Evolutionary conservation across 2,888 invertebrate genomes (phyloP).

Genomic region (Gibbula magus): DNA sequence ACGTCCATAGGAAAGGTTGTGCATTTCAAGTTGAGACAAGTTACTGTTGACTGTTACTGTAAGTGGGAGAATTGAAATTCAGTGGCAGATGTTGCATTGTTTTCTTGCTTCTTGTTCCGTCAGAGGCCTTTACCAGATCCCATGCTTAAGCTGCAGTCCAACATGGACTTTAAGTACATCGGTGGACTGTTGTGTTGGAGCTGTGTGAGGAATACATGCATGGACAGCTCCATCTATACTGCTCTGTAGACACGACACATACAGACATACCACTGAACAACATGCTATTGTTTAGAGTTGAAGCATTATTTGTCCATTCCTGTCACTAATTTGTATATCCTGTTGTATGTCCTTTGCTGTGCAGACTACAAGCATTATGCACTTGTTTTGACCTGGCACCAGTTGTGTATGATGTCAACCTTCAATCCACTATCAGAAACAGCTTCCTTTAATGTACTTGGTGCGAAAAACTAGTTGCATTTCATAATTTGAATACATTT

Average conservation of each 20-base stretch:
- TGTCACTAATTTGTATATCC: background rate
- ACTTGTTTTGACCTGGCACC: background rate
- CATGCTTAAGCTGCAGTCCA: background rate
- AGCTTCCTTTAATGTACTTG: background rate
- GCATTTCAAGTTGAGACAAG: constrained; percentile 5
- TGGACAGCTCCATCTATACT: background rate
- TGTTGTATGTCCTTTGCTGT: background rate
- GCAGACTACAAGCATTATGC: background rate
- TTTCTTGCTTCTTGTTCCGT: background rate
- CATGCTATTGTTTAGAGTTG: background rate
- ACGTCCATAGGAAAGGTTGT: constrained; percentile 5
- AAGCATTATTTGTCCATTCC: background rate
- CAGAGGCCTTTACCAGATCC: background rate
- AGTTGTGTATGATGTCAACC: background rate
- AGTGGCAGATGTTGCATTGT: background rate
- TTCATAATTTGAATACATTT: too few species aligned
- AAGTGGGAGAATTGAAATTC: background rate
- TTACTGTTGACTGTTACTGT: background rate
- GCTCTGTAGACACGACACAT: background rate
- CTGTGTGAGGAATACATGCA: too few species aligned
- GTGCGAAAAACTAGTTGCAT: too few species aligned
- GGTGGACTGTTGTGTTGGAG: too few species aligned
- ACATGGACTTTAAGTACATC: too few species aligned
- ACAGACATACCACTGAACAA: background rate
- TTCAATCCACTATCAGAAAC: background rate